These are phyloP conservation scores for Thunnus thynnus DNA, from an alignment of 2,113 vertebrate species.

Conservation along the genomic window DNA sequence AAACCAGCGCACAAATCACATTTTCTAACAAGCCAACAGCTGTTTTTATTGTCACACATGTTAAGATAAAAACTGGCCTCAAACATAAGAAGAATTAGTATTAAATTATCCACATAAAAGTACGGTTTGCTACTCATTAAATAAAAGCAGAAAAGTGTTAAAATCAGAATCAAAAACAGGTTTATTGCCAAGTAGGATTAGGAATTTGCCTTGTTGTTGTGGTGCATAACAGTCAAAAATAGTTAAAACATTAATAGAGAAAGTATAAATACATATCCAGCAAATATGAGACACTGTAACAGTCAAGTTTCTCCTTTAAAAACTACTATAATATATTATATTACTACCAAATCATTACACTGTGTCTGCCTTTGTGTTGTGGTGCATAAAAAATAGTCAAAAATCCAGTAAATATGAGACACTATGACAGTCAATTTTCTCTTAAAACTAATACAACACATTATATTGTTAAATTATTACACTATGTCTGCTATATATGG, in stretches of 20 bases:
- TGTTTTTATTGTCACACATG: not conserved
- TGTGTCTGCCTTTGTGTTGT: too few species aligned
- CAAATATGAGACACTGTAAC: not conserved
- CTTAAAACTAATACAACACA: not conserved
- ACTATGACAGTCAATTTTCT: too few species aligned
- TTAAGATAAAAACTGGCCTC: not conserved
- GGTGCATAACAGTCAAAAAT: too few species aligned
- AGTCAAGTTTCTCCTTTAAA: too few species aligned
- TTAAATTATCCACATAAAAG: not conserved
- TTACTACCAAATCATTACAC: not conserved
- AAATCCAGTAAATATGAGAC: not conserved
- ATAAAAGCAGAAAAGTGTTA: not conserved
- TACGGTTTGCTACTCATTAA: not conserved
- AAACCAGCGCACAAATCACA: not conserved
- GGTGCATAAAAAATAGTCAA: not conserved
- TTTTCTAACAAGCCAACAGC: not conserved
- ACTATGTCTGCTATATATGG: not conserved
- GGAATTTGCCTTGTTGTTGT: too few species aligned
- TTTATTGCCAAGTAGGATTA: too few species aligned
- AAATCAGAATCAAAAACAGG: too few species aligned
- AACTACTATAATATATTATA: too few species aligned
- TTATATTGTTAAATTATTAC: not conserved
- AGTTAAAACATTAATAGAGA: not conserved
- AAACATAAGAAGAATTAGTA: rapidly evolving
- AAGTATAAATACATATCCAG: not conserved